phyloP scores from a whole-genome alignment of 2,797 vertebrate species.

The Eulemur coronatus region DNA sequence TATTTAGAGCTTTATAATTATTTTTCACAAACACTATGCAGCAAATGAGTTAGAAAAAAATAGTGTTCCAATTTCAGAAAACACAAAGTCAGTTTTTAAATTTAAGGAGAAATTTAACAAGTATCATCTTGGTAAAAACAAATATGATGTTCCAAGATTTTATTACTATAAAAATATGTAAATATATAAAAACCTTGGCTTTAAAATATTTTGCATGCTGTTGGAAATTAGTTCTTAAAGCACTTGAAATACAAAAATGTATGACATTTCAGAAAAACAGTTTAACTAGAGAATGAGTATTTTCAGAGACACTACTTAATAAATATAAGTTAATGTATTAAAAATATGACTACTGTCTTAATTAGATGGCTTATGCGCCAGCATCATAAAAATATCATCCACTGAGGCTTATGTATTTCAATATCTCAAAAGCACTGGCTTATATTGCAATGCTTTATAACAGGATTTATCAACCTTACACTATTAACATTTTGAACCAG shows the following conservation, averaged over 20 bases:
- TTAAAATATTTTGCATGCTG: background rate
- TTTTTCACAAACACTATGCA: background rate
- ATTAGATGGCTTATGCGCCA: background rate
- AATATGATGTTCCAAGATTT: background rate
- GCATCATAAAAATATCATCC: background rate
- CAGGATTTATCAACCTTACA: background rate
- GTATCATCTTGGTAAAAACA: background rate
- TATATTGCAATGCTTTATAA: background rate
- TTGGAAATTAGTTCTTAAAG: conserved; percentile 28
- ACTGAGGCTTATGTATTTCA: background rate
- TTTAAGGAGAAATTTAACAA: conserved; percentile 1
- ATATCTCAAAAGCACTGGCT: background rate
- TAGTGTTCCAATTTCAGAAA: background rate
- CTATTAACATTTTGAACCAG: background rate
- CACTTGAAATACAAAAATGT: background rate
- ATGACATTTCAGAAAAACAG: background rate
- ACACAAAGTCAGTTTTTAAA: background rate
- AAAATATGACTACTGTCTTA: background rate
- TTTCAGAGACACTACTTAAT: background rate
- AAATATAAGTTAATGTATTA: background rate
- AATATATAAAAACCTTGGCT: background rate
- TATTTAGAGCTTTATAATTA: conserved; percentile 29
- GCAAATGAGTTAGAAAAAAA: background rate
- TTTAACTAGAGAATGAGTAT: conserved; percentile 19
- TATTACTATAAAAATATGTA: background rate